Base-by-base conservation (phyloP, 2,113 vertebrate species). In the Pao palembangensis region DNA sequence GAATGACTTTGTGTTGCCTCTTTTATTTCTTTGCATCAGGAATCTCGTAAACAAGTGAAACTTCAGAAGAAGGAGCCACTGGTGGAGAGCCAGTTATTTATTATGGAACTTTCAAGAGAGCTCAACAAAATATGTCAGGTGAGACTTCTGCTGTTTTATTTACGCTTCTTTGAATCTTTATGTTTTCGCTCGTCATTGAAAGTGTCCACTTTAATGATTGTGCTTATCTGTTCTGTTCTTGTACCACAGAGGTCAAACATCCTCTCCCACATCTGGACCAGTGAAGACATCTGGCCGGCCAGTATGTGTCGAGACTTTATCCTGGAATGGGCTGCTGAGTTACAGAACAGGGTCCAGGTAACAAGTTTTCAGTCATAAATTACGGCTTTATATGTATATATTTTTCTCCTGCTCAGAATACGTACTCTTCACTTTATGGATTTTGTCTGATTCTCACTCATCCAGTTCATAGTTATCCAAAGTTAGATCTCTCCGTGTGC, bases 121-220 rank as follows among this genome's bases (percentile, higher is more conserved):
- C 89, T 92, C 51, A 90, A 88, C 76, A 81, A 75, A 59, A 78
- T 91, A 10, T 92, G 91, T 69, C 89, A 91, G 86, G 91, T 90
- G 19, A 41, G 58, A 53, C 0, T 5, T 47, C 4, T 46, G 41
- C 38, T 5, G n/a, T 4, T 23, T 49, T 19, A 38, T 11, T 38
- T 10, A 38, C 8, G 11, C 34, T 1, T 8, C 10, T 38, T 38
- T 38, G 34, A 34, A 34, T 34, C 31, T 23, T 23, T 31, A 31
- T 31, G 8, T 31, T 31, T 3, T 31, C 1, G 5, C 28, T 7
- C 8, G 5, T 31, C 28, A 31, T 8, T 31, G 28, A 31, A 31
- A 11, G 34, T 38, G 34, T 38, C 34, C 10, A 1, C 10, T 38
- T 38, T 12, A 38, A 2, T 1, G 11, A 38, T 12, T 12, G 34